Conservation (phyloP, 2,113 vertebrate genomes). For the Oncorhynchus masou region DNA sequence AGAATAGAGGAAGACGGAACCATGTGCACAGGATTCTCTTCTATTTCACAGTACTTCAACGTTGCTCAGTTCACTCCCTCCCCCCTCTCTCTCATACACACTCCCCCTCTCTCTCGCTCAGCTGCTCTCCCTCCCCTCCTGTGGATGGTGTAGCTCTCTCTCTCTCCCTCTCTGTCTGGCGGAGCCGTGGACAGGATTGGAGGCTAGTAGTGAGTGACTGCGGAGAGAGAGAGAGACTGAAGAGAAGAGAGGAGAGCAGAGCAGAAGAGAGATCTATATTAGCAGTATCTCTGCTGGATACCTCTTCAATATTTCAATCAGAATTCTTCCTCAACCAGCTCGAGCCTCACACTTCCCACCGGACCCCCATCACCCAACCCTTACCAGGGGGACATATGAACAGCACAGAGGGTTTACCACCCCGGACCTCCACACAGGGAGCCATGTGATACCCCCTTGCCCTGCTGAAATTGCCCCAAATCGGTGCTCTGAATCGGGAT, state of each 20-base stretch:
- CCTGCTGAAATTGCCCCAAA: constrained; percentile 33
- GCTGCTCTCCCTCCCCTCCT: constrained; percentile 59
- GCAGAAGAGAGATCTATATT: constrained; percentile 29
- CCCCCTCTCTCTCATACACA: constrained; percentile 49
- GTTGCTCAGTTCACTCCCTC: constrained; percentile 5
- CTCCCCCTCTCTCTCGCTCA: constrained; percentile 48
- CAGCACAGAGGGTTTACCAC: constrained; percentile 51
- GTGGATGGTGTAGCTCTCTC: constrained; percentile 59
- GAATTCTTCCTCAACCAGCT: constrained; percentile 8
- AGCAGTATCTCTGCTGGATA: constrained; percentile 19
- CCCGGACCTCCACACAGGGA: constrained; percentile 68
- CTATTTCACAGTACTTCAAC: not conserved
- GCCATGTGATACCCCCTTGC: constrained; percentile 73
- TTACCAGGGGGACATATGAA: constrained; percentile 55
- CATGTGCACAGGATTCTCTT: not conserved
- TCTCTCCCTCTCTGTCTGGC: constrained; percentile 61
- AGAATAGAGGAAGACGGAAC: constrained; percentile 15
- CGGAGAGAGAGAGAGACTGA: constrained; percentile 53
- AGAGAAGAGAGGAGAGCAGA: constrained; percentile 38
- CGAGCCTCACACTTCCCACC: constrained; percentile 10
- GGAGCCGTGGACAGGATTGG: constrained; percentile 71
- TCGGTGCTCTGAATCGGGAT: constrained; percentile 55
- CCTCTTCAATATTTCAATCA: constrained; percentile 10
- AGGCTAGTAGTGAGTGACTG: constrained; percentile 69
- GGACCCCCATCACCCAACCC: constrained; percentile 29